A percentile compares a stretch with the other conserved stretches of the same genome.
Evolutionary conservation across 1,140 invertebrate genomes (phyloP).

Genomic region (Brevipalpus yothersi): DNA sequence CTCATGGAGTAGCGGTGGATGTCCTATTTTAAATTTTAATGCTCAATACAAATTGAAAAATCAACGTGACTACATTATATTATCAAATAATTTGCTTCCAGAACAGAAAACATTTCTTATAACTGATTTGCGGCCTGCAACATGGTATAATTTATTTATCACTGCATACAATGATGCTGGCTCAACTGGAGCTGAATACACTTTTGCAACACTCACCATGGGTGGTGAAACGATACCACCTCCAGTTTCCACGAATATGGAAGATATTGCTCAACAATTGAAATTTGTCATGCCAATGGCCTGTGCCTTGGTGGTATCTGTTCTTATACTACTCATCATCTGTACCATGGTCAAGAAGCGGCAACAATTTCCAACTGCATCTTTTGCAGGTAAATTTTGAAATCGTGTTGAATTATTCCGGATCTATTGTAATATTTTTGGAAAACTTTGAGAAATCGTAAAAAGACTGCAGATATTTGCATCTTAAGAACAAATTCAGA

Average conservation of each 20-base stretch:
- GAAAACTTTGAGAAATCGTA: too few species aligned
- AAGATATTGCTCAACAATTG: not conserved
- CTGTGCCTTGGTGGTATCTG: not conserved
- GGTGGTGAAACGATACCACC: not conserved
- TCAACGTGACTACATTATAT: constrained; percentile 20
- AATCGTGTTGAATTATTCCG: too few species aligned
- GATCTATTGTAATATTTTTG: too few species aligned
- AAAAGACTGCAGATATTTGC: too few species aligned
- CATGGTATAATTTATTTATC: constrained; percentile 48
- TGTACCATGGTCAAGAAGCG: not conserved
- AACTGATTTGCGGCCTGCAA: constrained; percentile 66
- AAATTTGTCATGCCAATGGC: not conserved
- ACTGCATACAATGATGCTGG: constrained; percentile 24
- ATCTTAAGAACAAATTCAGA: too few species aligned
- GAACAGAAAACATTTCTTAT: constrained; percentile 45
- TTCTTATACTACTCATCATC: not conserved
- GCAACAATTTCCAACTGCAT: not conserved
- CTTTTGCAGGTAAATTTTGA: not conserved
- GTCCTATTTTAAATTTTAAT: constrained; percentile 46
- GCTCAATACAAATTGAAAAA: constrained; percentile 36
- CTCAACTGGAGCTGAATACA: constrained; percentile 33
- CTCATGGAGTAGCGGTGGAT: constrained; percentile 52
- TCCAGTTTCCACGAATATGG: not conserved
- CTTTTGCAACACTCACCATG: constrained; percentile 22
- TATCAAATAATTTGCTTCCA: constrained; percentile 20